Evolutionary conservation across 2,113 vertebrate species (phyloP).

Genomic region (Melanocharis versteri): DNA sequence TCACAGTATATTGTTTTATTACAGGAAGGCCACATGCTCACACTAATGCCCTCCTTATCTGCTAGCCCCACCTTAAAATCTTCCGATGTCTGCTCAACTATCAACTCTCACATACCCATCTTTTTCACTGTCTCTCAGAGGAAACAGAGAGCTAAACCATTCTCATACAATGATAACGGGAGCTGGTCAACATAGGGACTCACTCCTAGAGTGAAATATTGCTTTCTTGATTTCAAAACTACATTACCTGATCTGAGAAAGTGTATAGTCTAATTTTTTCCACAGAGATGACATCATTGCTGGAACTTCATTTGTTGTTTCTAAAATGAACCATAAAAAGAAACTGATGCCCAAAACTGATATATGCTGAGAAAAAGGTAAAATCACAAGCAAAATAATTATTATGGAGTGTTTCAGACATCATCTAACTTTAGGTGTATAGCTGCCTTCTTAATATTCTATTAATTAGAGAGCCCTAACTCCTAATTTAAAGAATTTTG

Average conservation of each 20-base stretch:
- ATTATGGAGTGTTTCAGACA: not conserved
- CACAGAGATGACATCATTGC: constrained; percentile 93
- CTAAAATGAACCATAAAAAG: constrained; percentile 44
- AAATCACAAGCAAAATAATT: not conserved
- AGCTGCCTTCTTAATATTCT: not conserved
- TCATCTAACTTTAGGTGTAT: not conserved
- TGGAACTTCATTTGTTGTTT: constrained; percentile 82
- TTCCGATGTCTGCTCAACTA: not conserved
- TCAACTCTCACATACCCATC: not conserved
- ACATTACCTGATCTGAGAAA: constrained; percentile 94
- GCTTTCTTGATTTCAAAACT: not conserved
- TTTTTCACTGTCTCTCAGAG: not conserved
- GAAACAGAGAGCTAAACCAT: not conserved
- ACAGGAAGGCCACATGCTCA: not conserved
- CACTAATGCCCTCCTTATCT: not conserved
- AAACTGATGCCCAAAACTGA: not conserved
- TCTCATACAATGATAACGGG: not conserved
- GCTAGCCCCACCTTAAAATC: not conserved
- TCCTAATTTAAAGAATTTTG: not conserved
- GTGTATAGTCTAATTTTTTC: constrained; percentile 96
- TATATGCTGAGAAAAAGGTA: not conserved
- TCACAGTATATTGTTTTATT: not conserved
- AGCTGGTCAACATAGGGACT: not conserved
- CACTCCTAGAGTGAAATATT: not conserved
- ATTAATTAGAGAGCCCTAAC: not conserved